Base-by-base conservation (phyloP, 2,888 invertebrate species). In the Lydus trimaculatus region DNA sequence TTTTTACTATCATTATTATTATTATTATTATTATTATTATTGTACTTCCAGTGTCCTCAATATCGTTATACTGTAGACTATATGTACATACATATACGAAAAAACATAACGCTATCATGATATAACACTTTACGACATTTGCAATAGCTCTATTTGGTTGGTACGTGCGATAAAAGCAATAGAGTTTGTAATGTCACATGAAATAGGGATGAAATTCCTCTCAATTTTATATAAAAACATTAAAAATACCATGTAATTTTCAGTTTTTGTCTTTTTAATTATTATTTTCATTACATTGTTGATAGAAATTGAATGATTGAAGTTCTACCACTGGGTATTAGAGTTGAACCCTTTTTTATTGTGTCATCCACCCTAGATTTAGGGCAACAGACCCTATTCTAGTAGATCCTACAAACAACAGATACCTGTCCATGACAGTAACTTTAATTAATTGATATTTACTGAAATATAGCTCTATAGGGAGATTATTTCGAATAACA, bases 101-200 rank as follows among this genome's bases (percentile, higher is more conserved):
- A 56, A 56, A 25, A 25, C 11, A 13, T 13, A 56, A 25, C 25
- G 25, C 25, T 56, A 56, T 56, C 56, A 20, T n/a, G n/a, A n/a
- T 56, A 56, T 56, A 56, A 56, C 25, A 56, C 25, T 56, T 56
- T 56, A 56, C 56, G 56, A 56, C 56, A 56, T 56, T 23, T 23
- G 56, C 25, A 56, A 56, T 56, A 15, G 25, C 25, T 56, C 25
- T 56, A 56, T 56, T 56, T 56, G 56, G 56, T 56, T 20, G 56
- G 25, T 56, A 56, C 25, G 56, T 56, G 56, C 56, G 25, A 56
- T 56, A 56, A 56, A 56, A 56, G 25, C 25, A 25, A 56, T 56
- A 56, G 56, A 56, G 15, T 56, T 56, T 56, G 56, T 56, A 11
- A 25, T 56, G 25, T 56, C 48, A 9, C 25, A 25, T 56, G 25